Base-by-base conservation (phyloP, 2,888 invertebrate genomes). In the Prosopocoilus inquinatus region DNA sequence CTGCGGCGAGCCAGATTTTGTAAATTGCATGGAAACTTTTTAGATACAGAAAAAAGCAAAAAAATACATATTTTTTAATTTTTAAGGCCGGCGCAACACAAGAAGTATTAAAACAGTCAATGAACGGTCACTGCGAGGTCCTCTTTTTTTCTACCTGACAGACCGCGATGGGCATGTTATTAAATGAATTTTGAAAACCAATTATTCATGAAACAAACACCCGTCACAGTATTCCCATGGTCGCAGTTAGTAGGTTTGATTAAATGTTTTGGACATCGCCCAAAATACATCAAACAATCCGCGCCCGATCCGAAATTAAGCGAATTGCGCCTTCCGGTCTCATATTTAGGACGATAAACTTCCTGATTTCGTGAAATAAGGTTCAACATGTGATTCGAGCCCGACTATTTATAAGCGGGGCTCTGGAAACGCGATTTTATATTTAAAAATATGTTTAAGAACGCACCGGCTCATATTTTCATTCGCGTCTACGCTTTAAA, bases 221-320 rank as follows among this genome's bases (percentile, higher is more conserved):
- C 20, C 7, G 7, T 7, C 7, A 28, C 3, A 28, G 7, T 28
- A 28, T 7, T 1, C 20, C 20, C 20, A 28, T 4, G 39, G 36
- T 41, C 50, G 45, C 53, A 45, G 53, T 53, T 53, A 46, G 45
- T 53, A 36, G 55, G 46, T 57, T 55, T 57, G 57, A 60, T 60
- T 60, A 60, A 60, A 57, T 45, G 55, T 47, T 55, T 56, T 60
- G 60, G 60, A 52, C 16, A 13, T 9, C 16, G 12, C 44, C 60
- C 60, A 60, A 36, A 33, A 47, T 50, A 51, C 57, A 54, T 56
- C 57, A 57, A 57, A 57, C 57, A 53, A 54, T 49, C 55, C 52
- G 20, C 20, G 20, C 20, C 20, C 20, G 47, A 43, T 57, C 51
- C 57, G 50, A 59, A 60, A 59, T 59, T 60, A 58, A 55, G 55